Conservation (phyloP, 2,797 vertebrate genomes). For the Centropyge bicolor region DNA sequence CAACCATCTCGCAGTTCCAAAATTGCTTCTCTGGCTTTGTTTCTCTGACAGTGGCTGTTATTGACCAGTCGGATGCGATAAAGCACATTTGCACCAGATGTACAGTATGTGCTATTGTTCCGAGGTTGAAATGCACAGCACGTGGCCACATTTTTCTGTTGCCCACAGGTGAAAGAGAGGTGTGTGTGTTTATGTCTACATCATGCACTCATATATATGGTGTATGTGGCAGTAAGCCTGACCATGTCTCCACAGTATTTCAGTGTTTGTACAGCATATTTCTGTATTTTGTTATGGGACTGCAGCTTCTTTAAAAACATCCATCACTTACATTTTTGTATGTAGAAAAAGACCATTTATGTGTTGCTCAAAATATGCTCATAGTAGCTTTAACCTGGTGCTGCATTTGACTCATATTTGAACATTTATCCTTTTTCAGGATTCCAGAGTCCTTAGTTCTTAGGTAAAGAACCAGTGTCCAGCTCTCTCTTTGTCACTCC, state of each 20-base stretch:
- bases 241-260: neutral
- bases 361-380: neutral
- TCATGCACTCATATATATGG: slow-evolving; percentile 6
- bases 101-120: slow-evolving; percentile 29
- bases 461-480: neutral
- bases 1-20: slow-evolving; percentile 51
- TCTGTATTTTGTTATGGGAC: neutral
- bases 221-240: neutral
- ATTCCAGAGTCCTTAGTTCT: too few relatives aligned
- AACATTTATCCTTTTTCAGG: too few relatives aligned
- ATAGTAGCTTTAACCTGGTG: neutral
- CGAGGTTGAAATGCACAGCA: slow-evolving; percentile 15
- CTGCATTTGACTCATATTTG: neutral
- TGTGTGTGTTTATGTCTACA: neutral
- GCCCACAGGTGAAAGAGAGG: slow-evolving; percentile 22
- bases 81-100: slow-evolving; percentile 47
- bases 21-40: slow-evolving; percentile 55
- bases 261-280: neutral
- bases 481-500: too few relatives aligned
- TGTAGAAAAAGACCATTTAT: neutral
- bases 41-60: slow-evolving; percentile 58
- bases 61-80: slow-evolving; percentile 69
- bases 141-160: neutral
- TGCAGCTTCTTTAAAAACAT: neutral
- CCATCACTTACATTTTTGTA: neutral